Evolutionary conservation across 2,888 invertebrate species (phyloP), one percentile per base, ranked within the genome.

Genomic region (Oscheius sp.): DNA sequence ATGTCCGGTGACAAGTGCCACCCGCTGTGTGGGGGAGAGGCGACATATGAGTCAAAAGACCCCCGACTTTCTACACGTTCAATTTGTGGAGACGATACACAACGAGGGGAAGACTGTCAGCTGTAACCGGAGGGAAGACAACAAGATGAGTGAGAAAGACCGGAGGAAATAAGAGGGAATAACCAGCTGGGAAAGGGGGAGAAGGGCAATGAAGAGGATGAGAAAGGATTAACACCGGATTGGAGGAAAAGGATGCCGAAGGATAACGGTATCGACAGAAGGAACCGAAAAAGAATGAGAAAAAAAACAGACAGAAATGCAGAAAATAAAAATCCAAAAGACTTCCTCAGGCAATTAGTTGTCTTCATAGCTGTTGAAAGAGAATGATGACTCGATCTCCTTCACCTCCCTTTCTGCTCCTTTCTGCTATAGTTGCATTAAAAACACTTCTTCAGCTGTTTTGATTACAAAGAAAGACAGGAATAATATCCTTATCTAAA

Each of bases 1-100:
- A 44, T 44, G 56, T 59, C 59, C 59, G 59, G 59, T 59, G 59
- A 24, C 28, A 59, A 59, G 59, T 44, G 59, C 44, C 41, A 59
- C 59, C 59, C 59, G 59, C 59, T 59, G 59, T 8, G 59, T 26
- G 44, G 44, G 20, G 41, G 28, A 57, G 44, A 44, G 33, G 26
- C 28, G 57, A 30, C 59, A 59, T 41, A 36, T 56, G 56, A 56
- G 22, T 56, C 36, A 56, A 56, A 56, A 56, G 22, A 33, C 12
- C 22, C 20, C 56, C 56, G 24, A 17, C 41, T 41, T 41, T 12
- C 20, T 41, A 3, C n/a, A 3, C 12, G 41, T 14, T 2, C 41
- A 9, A 9, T 36, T 9, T 8, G 36, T 12, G 17, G 32, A 26
- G 51, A 51, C 51, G 32, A 24, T 9, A 5, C 14, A 26, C 51